phyloP scores from a whole-genome alignment of 2,113 vertebrate genomes.

The Sciurus niger region DNA sequence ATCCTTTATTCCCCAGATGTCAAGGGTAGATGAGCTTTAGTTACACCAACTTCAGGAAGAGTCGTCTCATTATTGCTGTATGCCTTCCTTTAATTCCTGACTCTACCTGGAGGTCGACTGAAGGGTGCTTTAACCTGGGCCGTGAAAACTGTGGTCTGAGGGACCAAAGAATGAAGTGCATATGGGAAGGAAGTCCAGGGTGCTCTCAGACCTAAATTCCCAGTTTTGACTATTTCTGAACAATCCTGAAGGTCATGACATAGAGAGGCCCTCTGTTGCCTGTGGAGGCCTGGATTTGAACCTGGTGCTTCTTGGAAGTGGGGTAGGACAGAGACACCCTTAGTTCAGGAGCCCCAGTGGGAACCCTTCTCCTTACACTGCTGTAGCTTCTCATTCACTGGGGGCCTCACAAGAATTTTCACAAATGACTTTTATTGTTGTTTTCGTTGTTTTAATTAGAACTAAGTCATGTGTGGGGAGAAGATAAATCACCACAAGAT shows the following conservation, averaged over 20 bases:
- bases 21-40: neutral
- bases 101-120: neutral
- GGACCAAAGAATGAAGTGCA: neutral
- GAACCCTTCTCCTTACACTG: neutral
- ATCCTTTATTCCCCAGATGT: neutral
- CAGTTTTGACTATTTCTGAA: neutral
- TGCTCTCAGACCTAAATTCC: neutral
- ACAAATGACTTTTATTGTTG: neutral
- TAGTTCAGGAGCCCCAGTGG: neutral
- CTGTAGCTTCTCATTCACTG: neutral
- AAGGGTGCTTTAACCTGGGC: neutral
- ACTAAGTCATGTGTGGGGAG: constrained; percentile 6
- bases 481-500: constrained; percentile 46
- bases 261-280: neutral
- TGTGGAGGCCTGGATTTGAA: neutral
- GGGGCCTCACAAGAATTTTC: constrained; percentile 22
- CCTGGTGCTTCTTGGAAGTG: neutral
- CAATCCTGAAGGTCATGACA: neutral
- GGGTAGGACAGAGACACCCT: neutral
- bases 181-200: neutral
- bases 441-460: neutral
- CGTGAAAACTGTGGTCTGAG: neutral
- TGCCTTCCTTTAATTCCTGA: neutral
- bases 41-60: neutral
- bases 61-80: neutral